phyloP scores from a whole-genome alignment of 2,888 invertebrate genomes.

The Drosophila subquinaria region DNA sequence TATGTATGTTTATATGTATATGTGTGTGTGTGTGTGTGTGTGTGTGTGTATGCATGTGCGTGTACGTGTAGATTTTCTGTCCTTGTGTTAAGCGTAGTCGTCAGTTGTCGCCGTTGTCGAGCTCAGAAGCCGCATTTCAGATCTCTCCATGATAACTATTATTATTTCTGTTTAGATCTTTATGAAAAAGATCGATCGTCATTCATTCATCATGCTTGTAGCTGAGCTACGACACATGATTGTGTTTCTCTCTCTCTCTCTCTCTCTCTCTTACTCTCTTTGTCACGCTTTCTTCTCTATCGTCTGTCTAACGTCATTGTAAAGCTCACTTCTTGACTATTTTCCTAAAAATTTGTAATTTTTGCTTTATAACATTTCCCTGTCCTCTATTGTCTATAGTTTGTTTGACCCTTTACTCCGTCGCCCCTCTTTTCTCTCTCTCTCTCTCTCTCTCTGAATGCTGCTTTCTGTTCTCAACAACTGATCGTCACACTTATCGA shows the following conservation, averaged over 20 bases:
- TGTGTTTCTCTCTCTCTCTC: not conserved
- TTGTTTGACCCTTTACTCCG: slow-evolving; percentile 16
- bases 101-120: slow-evolving; percentile 29
- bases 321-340: slow-evolving; percentile 54
- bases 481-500: slow-evolving; percentile 18
- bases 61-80: slow-evolving; percentile 1
- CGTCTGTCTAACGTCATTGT: slow-evolving; percentile 17
- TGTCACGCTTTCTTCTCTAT: slow-evolving; percentile 9
- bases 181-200: not conserved
- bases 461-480: slow-evolving; percentile 27
- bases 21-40: not conserved
- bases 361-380: slow-evolving; percentile 19
- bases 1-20: not conserved
- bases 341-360: slow-evolving; percentile 33
- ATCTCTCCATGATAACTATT: not conserved
- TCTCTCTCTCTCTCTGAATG: not conserved
- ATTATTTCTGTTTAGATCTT: not conserved
- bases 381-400: slow-evolving; percentile 34
- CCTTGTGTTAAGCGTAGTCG: slow-evolving; percentile 22
- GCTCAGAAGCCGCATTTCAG: slow-evolving; percentile 20
- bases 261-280: not conserved
- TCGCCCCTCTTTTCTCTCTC: not conserved
- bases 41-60: not conserved
- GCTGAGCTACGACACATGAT: slow-evolving; percentile 35
- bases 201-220: slow-evolving; percentile 12